Evolutionary conservation across 2,113 vertebrate species (phyloP), one percentile per base, ranked within the genome.

Genomic region (Oncorhynchus clarkii): DNA sequence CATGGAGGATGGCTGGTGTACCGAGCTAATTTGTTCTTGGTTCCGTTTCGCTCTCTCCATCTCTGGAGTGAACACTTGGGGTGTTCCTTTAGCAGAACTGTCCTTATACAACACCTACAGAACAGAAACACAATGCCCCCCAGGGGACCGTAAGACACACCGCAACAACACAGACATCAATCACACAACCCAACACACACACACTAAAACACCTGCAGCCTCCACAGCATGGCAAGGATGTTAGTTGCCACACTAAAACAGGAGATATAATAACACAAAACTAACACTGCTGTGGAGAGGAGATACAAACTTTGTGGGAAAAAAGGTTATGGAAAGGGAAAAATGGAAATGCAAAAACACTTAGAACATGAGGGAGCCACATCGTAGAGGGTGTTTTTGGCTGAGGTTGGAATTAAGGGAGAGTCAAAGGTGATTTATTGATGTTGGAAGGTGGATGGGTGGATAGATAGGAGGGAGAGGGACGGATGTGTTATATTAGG

Each of bases 11-110:
- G 72, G 81, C 70, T 81, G 49, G 93, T 88, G 86, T 98, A 99
- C 98, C 97, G 95, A 97, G 96, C 97, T 99, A 94, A 99, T 95
- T 78, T 98, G 95, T 83, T 98, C 96, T 93, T 99, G 98, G 93
- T 95, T 99, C 95, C 96, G 89, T 94, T 96, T 98, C 90, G 96
- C 98, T 80, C 97, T 90, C 89, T 97, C 96, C 96, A 99, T 97
- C 96, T 99, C 97, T 27, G 97, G 98, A 88, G 98, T 98, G 84
- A 94, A 90, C 34, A 95, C 93, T 76, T 96, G 94, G 54, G 97
- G 93, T 13, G 97, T 99, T 88, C 95, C 96, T 84, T 95, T 96
- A 85, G 93, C 94, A 86, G 96, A 89, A 83, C 92, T 94, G 91
- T 97, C 97, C 91, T 94, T 99, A 95, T 99, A 99, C 67, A 95